Conservation (phyloP, 2,888 invertebrate species). For the Vesta saturnalis region DNA sequence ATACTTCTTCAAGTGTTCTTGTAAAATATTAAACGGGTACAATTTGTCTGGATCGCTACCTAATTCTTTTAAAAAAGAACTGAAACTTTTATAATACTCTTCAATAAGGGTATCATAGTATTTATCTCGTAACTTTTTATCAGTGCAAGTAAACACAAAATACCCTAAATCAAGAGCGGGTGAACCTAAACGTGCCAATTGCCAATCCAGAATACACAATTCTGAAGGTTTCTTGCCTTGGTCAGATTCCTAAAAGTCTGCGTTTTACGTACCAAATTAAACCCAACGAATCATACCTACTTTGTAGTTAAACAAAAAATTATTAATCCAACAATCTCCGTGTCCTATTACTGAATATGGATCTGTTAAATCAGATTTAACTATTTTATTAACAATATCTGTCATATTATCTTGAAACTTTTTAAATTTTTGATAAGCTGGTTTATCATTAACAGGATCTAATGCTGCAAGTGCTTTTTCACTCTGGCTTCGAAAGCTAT, state of each 20-base stretch:
- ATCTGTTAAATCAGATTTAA: background rate
- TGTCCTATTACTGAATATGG: slow-evolving; percentile 15
- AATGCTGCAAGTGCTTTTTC: slow-evolving; percentile 8
- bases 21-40: slow-evolving; percentile 49
- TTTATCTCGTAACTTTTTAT: slow-evolving; percentile 47
- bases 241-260: background rate
- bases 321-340: slow-evolving; percentile 22
- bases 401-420: slow-evolving; percentile 25
- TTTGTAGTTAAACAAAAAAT: slow-evolving; percentile 19
- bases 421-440: slow-evolving; percentile 26
- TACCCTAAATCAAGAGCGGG: slow-evolving; percentile 53
- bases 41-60: slow-evolving; percentile 47
- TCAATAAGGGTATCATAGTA: slow-evolving; percentile 49
- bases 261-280: background rate
- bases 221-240: slow-evolving; percentile 5
- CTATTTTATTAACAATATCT: slow-evolving; percentile 7
- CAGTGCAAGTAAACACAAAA: slow-evolving; percentile 51
- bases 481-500: background rate
- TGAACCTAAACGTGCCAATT: slow-evolving; percentile 39
- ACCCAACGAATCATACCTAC: slow-evolving; percentile 3
- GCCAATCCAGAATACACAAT: slow-evolving; percentile 44
- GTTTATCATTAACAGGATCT: slow-evolving; percentile 21
- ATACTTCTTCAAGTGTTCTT: slow-evolving; percentile 49
- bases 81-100: slow-evolving; percentile 51
- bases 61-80: slow-evolving; percentile 42